These are phyloP conservation scores for Cheiracanthium punctorium DNA, from an alignment of 2,888 invertebrate species.

Conservation along the genomic window DNA sequence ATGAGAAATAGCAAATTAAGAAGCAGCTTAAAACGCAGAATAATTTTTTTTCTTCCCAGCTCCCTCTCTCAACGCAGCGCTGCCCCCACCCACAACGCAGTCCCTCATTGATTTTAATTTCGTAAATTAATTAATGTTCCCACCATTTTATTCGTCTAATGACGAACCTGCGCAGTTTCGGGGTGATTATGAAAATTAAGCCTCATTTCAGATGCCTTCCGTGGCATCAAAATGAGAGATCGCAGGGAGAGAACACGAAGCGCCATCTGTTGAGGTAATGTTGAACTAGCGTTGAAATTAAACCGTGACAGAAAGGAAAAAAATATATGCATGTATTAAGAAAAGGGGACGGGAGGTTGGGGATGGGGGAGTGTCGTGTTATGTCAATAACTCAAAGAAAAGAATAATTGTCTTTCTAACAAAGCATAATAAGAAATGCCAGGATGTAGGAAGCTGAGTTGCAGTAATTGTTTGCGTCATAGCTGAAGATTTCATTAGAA, in stretches of 20 bases:
- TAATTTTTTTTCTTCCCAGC: constrained; percentile 1
- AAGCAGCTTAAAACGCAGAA: constrained; percentile 28
- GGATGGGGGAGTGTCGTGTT: neutral
- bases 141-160: constrained; percentile 64
- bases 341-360: neutral
- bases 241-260: neutral
- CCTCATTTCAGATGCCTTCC: neutral
- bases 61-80: too few species aligned
- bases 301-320: neutral
- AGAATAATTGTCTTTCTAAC: neutral
- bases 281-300: neutral
- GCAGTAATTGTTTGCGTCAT: neutral
- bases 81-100: constrained; percentile 6
- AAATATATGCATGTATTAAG: too few species aligned
- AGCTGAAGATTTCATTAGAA: neutral
- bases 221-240: neutral
- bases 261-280: constrained; percentile 31
- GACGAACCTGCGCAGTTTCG: constrained; percentile 60
- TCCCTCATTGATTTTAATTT: constrained; percentile 60
- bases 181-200: constrained; percentile 63
- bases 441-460: neutral
- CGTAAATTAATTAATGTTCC: constrained; percentile 64
- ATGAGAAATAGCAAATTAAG: constrained; percentile 63
- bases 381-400: neutral
- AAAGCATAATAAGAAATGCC: neutral